A percentile compares a stretch with the other conserved stretches of the same genome.
Conservation (phyloP, 2,888 invertebrate genomes). For the Gastracanthus pulcherrimus region DNA sequence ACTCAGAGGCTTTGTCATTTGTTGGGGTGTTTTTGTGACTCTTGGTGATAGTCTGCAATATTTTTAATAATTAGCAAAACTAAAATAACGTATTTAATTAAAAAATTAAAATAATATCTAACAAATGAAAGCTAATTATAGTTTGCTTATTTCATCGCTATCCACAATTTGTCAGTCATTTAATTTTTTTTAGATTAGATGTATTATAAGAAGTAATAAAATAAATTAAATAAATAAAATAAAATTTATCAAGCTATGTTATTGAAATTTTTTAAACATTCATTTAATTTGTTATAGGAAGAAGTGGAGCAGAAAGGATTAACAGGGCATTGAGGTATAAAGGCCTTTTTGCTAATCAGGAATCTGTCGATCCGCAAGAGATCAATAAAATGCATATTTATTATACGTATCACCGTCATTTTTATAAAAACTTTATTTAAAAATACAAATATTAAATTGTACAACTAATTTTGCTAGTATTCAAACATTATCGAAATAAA, state of each 20-base stretch:
- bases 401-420: conserved; percentile 18
- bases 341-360: conserved; percentile 20
- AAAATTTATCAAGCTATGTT: not conserved
- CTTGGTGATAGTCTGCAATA: conserved; percentile 73
- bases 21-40: conserved; percentile 74
- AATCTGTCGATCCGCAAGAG: conserved; percentile 33
- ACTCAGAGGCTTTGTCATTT: conserved; percentile 68
- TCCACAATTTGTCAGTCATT: not conserved
- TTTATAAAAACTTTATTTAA: conserved; percentile 48
- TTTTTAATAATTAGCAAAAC: conserved; percentile 22
- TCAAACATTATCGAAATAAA: conserved; percentile 22
- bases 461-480: conserved; percentile 35
- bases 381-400: conserved; percentile 45
- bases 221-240: not conserved
- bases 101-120: not conserved
- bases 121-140: not conserved
- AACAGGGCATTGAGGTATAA: not conserved
- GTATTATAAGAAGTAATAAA: not conserved
- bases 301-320: not conserved
- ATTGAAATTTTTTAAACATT: not conserved
- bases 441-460: conserved; percentile 45
- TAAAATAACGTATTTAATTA: not conserved
- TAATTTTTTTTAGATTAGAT: not conserved
- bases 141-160: not conserved
- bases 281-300: not conserved